Base-by-base conservation (phyloP, 2,888 invertebrate species). In the Apotomis capreana region DNA sequence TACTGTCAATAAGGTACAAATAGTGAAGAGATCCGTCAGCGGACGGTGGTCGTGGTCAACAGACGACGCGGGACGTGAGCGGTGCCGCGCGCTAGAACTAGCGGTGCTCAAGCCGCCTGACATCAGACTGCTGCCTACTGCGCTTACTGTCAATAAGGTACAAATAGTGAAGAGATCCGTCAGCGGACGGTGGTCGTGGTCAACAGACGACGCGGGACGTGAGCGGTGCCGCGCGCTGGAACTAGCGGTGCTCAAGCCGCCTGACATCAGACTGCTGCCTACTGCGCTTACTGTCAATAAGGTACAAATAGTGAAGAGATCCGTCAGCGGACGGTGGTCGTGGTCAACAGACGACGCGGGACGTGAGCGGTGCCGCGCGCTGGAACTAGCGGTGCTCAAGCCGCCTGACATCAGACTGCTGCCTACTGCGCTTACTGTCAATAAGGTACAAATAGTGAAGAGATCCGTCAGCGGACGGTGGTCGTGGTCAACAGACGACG, bases 41-140 rank as follows among this genome's bases (percentile, higher is more conserved):
- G 97, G 97, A 13, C 93, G 95, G 71, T 97, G 97, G 93, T 96
- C 96, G 3, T 97, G 98, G 84, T 95, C 96, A 81, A 96, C 95
- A 44, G 94, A 94, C 68, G 96, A 96, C 81, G 95, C 95, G 80
- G 95, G 95, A 12, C 89, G 95, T 62, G 94, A 96, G 76, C 94
- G 96, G 74, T 96, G 96, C 83, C 93, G 95, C 76, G 95, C 95
- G 62, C 86, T 95, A 68, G 88, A 94, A 71, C 89, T 96, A 51
- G 93, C 94, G 37, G 94, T 97, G 13, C 90, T 95, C 55, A 83
- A 85, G 59, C 94, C 95, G 3, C 96, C 96, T 0, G 92, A 94
- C 75, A 95, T 96, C 63, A 94, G 95, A 78, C 94, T 97, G 5
- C 93, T 95, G 69, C 96, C 96, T 0, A 95, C 95, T 84, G 95